These are phyloP conservation scores for Phylloscopus trochiloides DNA, from an alignment of 2,113 vertebrate species.

Conservation along the genomic window DNA sequence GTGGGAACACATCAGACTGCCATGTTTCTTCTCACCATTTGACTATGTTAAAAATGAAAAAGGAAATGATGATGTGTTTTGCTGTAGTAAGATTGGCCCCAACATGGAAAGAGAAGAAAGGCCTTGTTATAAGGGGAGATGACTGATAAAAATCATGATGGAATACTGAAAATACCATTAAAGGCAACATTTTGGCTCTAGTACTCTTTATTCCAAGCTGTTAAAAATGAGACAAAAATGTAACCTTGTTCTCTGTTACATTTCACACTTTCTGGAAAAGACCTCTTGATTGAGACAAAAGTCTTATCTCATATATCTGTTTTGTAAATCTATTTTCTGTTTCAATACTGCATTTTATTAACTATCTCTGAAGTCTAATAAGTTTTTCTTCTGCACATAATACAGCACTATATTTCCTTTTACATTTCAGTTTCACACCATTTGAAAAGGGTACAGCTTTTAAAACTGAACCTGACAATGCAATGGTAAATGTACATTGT, in stretches of 20 bases:
- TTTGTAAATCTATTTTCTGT: not conserved
- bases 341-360: not conserved
- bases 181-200: not conserved
- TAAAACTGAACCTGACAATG: not conserved
- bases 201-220: not conserved
- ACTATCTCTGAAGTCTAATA: not conserved
- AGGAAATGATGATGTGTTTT: slow-evolving; percentile 16
- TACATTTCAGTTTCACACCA: not conserved
- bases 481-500: not conserved
- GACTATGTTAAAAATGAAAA: not conserved
- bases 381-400: not conserved
- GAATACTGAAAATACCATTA: slow-evolving; percentile 28
- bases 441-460: not conserved
- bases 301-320: not conserved
- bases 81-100: not conserved
- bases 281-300: not conserved
- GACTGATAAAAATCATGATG: slow-evolving; percentile 19
- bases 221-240: not conserved
- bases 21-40: not conserved
- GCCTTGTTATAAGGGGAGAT: not conserved
- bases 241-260: not conserved
- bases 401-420: not conserved
- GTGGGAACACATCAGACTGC: not conserved
- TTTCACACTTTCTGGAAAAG: slow-evolving; percentile 8
- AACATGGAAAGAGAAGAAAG: slow-evolving; percentile 23